phyloP scores from a whole-genome alignment of 2,113 vertebrate genomes.

The Eleginops maclovinus region DNA sequence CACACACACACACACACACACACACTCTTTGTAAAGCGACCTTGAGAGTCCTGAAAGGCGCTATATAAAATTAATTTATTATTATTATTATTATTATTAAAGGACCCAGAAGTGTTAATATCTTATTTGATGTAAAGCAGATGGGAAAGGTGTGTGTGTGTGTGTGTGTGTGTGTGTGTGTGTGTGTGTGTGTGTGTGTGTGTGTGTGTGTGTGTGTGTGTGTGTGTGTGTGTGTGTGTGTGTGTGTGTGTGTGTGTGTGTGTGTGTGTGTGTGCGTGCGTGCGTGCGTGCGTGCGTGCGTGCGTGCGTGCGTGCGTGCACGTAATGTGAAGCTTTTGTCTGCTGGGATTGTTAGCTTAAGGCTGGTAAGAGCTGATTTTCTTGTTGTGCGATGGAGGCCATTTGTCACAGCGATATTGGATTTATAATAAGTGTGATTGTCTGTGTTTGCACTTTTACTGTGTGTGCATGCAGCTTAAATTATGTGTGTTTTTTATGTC shows the following conservation, averaged over 20 bases:
- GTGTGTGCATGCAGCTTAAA: conserved; percentile 12
- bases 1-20: too few species aligned
- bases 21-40: too few species aligned
- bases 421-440: conserved; percentile 64
- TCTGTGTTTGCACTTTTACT: conserved; percentile 20
- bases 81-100: too few species aligned
- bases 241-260: background rate
- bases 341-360: conserved; percentile 59
- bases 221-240: background rate
- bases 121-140: too few species aligned
- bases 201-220: background rate
- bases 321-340: conserved; percentile 45
- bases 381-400: conserved; percentile 59
- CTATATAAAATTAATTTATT: too few species aligned
- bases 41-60: too few species aligned
- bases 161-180: background rate
- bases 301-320: conserved; percentile 4
- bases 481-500: background rate
- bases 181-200: background rate
- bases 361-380: conserved; percentile 57
- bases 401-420: conserved; percentile 73
- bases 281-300: background rate
- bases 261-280: background rate
- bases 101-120: too few species aligned
- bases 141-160: too few species aligned